These are phyloP conservation scores for Sceloporus tristichus DNA, from an alignment of 2,113 vertebrate species.

Conservation along the genomic window DNA sequence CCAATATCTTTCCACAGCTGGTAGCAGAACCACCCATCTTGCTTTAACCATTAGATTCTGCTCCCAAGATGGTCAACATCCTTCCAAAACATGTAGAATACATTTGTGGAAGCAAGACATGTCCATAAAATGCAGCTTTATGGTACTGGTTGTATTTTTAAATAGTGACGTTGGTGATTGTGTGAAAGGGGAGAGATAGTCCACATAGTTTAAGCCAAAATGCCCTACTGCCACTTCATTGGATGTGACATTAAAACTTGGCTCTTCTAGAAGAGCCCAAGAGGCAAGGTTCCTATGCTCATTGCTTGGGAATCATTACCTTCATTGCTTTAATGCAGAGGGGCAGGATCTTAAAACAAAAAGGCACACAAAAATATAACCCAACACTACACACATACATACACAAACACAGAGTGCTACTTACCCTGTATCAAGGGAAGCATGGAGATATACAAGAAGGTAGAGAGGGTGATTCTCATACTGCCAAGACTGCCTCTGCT, in stretches of 20 bases:
- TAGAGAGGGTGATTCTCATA: neutral
- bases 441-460: neutral
- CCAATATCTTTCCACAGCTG: neutral
- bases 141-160: neutral
- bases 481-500: neutral
- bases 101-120: neutral
- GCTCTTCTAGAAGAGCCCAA: neutral
- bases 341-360: neutral
- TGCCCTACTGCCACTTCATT: neutral
- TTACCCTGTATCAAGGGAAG: constrained; percentile 13
- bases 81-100: neutral
- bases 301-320: neutral
- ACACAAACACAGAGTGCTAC: neutral
- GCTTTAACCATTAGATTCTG: neutral
- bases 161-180: neutral
- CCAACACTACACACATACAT: neutral
- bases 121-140: neutral
- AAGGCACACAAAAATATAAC: neutral
- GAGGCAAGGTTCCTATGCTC: neutral
- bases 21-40: too few relatives aligned
- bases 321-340: neutral
- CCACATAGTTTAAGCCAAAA: neutral
- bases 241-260: neutral
- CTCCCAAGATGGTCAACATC: neutral
- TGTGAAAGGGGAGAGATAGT: neutral